phyloP scores from a whole-genome alignment of 2,797 vertebrate species.

The Sebastes nivosus region DNA sequence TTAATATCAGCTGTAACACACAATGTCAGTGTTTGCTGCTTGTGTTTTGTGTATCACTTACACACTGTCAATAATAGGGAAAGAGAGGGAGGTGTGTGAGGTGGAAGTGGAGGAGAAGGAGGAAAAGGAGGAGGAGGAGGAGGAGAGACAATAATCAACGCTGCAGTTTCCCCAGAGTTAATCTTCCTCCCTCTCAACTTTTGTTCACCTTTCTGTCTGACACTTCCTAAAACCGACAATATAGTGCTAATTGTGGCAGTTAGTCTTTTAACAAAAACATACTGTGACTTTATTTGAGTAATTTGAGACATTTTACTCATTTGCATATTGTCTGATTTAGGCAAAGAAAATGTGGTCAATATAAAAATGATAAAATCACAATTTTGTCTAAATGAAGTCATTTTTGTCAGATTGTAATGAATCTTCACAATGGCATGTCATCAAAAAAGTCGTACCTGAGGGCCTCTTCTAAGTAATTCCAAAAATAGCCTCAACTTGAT shows the following conservation, averaged over 20 bases:
- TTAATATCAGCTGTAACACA: neutral
- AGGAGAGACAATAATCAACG: neutral
- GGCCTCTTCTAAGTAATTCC: neutral
- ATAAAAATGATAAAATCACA: neutral
- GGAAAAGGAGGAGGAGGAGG: too few relatives aligned
- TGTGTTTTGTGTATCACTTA: neutral
- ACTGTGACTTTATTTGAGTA: neutral
- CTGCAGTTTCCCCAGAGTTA: neutral
- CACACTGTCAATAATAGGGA: neutral
- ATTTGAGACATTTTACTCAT: neutral
- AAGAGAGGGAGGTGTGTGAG: neutral
- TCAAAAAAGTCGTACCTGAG: neutral
- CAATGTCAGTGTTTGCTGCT: neutral
- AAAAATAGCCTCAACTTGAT: slow-evolving; percentile 20
- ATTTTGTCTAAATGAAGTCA: neutral
- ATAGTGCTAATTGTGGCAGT: neutral
- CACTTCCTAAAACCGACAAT: neutral
- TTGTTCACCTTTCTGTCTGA: slow-evolving; percentile 5
- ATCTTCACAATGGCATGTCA: neutral
- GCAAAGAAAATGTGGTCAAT: neutral
- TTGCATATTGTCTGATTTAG: neutral
- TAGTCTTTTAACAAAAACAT: neutral
- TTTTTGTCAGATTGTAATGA: neutral
- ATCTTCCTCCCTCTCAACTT: neutral
- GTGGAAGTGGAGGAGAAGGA: too few relatives aligned